Conservation (phyloP, 2,113 vertebrate genomes). For the Struthio camelus region DNA sequence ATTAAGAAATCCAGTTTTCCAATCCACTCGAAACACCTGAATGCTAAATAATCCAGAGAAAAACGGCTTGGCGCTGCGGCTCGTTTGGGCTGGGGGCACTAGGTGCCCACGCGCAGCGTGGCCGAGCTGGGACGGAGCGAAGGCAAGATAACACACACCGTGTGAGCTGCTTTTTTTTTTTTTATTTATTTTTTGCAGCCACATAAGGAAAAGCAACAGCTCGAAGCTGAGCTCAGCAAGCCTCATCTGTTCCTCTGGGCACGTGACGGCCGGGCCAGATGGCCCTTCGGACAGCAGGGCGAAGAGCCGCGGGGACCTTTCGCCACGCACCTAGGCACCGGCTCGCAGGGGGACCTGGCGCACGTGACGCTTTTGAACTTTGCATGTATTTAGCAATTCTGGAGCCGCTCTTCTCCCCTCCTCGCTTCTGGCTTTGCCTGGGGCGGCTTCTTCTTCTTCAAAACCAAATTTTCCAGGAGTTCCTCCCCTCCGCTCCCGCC, state of each 20-base stretch:
- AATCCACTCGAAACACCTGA: not conserved
- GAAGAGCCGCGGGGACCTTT: not conserved
- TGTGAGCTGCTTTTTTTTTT: not conserved
- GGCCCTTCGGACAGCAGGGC: not conserved
- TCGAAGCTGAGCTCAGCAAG: not conserved
- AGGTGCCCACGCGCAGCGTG: too few species aligned
- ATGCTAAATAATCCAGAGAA: not conserved
- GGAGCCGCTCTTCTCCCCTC: not conserved
- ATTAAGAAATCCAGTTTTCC: not conserved
- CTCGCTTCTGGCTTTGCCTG: accelerated
- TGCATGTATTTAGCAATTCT: not conserved
- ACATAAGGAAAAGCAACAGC: not conserved
- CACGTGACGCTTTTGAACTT: not conserved
- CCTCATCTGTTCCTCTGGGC: not conserved
- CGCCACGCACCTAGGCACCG: not conserved
- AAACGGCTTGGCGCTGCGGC: too few species aligned
- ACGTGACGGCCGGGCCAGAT: not conserved
- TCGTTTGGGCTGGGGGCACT: not conserved
- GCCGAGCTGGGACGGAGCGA: too few species aligned
- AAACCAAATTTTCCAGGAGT: not conserved
- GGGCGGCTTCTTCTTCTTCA: not conserved
- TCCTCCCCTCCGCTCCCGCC: not conserved
- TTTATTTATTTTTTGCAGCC: too few species aligned
- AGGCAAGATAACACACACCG: too few species aligned
- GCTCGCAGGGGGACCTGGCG: not conserved